phyloP scores from a whole-genome alignment of 2,113 vertebrate genomes.

The Myodes glareolus region DNA sequence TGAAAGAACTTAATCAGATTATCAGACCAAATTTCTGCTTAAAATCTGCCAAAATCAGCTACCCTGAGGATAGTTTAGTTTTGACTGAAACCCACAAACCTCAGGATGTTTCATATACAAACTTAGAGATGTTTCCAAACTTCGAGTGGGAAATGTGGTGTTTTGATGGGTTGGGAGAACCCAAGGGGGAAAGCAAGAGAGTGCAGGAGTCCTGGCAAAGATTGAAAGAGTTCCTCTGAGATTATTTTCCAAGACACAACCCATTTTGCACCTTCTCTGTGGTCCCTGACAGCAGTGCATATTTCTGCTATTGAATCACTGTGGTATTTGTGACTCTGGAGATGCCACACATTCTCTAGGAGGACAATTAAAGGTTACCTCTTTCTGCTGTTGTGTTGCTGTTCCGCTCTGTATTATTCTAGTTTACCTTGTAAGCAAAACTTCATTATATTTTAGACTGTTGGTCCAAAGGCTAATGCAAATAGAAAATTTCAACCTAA shows the following conservation, averaged over 20 bases:
- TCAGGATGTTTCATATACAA: neutral
- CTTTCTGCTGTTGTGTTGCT: neutral
- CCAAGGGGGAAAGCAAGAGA: neutral
- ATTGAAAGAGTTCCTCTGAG: neutral
- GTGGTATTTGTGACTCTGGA: constrained; percentile 12
- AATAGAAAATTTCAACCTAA: neutral
- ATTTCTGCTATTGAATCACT: constrained; percentile 53
- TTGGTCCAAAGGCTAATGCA: neutral
- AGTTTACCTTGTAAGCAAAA: neutral
- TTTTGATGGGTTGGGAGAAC: neutral
- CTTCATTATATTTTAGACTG: neutral
- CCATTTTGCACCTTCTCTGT: neutral
- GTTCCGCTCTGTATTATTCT: neutral
- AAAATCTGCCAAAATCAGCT: constrained; percentile 23
- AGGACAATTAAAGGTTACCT: neutral
- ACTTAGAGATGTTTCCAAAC: neutral
- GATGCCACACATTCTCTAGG: neutral
- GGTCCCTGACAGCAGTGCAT: neutral
- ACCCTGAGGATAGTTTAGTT: constrained; percentile 23
- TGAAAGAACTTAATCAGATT: constrained; percentile 56
- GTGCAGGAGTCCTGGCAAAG: neutral
- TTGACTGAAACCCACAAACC: neutral
- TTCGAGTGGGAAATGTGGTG: neutral
- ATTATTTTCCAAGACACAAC: constrained; percentile 48
- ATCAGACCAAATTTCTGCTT: constrained; percentile 42